A percentile compares a stretch with the other conserved stretches of the same genome.
phyloP scores from a whole-genome alignment of 2,797 vertebrate genomes.

The Xenopus petersii region DNA sequence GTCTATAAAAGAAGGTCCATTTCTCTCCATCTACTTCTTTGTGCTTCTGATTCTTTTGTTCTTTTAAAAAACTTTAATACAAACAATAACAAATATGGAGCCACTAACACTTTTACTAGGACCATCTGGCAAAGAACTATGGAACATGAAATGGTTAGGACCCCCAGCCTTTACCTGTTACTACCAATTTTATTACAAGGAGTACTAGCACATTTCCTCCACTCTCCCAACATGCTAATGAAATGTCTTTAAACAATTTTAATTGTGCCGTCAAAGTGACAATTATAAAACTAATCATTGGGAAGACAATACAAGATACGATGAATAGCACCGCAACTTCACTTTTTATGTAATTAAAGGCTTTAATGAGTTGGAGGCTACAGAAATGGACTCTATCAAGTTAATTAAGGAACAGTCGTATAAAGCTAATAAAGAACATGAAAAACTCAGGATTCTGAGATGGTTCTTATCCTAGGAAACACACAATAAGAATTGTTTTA shows the following conservation, averaged over 20 bases:
- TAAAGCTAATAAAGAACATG: slow-evolving; percentile 49
- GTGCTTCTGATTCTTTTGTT: no score
- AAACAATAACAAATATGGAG: no score
- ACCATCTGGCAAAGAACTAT: no score
- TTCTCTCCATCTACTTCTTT: no score
- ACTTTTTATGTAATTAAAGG: slow-evolving; percentile 72
- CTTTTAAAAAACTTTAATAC: no score
- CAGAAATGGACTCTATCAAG: slow-evolving; percentile 69
- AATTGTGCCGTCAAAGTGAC: slow-evolving; percentile 77
- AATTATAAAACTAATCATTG: slow-evolving; percentile 75
- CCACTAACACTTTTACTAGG: no score
- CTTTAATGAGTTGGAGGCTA: slow-evolving; percentile 74
- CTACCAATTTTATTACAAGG: no score
- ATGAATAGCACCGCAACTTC: slow-evolving; percentile 64
- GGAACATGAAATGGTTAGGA: no score
- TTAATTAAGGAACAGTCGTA: slow-evolving; percentile 73
- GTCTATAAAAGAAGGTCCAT: no score
- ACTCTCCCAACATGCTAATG: slow-evolving; percentile 57
- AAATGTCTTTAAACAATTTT: slow-evolving; percentile 73
- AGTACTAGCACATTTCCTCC: slow-evolving; percentile 6
- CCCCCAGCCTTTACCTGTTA: no score
- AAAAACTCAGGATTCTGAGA: neutral
- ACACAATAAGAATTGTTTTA: neutral
- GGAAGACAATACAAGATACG: slow-evolving; percentile 71
- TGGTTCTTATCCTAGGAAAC: neutral